phyloP scores from a whole-genome alignment of 2,113 vertebrate species.

The Ochotona curzoniae region DNA sequence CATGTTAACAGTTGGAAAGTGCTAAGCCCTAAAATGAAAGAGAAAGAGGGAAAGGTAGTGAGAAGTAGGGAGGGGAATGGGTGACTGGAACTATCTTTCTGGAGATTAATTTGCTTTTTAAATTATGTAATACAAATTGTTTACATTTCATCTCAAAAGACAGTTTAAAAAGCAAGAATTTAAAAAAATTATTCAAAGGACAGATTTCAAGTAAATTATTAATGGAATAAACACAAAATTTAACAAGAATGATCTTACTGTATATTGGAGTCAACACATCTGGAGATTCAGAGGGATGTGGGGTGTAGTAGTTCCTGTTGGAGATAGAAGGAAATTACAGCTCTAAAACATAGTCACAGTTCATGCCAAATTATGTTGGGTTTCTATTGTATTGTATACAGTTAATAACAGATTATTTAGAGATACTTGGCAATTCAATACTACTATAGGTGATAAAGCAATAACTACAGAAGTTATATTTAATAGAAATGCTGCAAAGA shows the following conservation, averaged over 20 bases:
- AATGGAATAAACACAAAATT: constrained; percentile 18
- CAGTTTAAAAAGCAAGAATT: neutral
- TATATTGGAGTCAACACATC: constrained; percentile 21
- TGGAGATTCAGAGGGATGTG: neutral
- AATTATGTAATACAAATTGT: neutral
- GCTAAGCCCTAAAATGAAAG: neutral
- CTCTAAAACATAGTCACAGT: neutral
- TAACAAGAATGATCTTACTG: neutral
- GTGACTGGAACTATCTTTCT: neutral
- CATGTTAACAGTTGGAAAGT: neutral
- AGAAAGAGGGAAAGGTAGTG: too few species aligned
- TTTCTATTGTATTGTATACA: constrained; percentile 42
- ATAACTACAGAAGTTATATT: constrained; percentile 10
- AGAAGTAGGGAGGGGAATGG: neutral
- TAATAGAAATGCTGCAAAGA: constrained; percentile 33
- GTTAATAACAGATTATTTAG: constrained; percentile 35
- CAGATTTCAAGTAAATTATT: neutral
- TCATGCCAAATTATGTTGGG: neutral
- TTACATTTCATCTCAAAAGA: neutral
- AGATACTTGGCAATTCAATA: neutral
- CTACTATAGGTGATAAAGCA: neutral
- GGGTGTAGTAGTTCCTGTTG: neutral
- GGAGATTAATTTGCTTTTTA: constrained; percentile 14
- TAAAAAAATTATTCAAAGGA: constrained; percentile 1
- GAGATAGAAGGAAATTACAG: neutral